Evolutionary conservation across 2,888 invertebrate species (phyloP).

Genomic region (Beris morrisii): DNA sequence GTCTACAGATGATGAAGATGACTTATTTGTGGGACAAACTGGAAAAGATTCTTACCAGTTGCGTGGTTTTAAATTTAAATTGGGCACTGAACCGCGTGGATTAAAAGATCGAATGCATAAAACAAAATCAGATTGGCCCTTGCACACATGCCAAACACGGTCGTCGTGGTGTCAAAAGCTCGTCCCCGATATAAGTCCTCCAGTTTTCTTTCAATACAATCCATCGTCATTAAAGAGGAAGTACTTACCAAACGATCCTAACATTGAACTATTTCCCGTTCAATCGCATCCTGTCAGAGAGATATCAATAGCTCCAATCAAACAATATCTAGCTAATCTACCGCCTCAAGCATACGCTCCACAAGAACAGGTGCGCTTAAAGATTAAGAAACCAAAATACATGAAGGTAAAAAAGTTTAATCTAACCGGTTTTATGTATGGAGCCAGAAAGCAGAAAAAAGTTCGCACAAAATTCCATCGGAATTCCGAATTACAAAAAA

Average conservation of each 20-base stretch:
- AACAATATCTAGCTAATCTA: conserved; percentile 11
- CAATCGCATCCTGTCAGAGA: conserved; percentile 39
- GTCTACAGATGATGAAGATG: conserved; percentile 52
- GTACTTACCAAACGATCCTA: conserved; percentile 47
- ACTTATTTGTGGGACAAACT: conserved; percentile 48
- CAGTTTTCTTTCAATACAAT: conserved; percentile 38
- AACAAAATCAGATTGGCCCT: conserved; percentile 41
- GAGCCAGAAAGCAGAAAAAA: conserved; percentile 35
- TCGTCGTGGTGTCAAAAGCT: conserved; percentile 52
- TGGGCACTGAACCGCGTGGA: conserved; percentile 49
- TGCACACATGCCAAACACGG: conserved; percentile 49
- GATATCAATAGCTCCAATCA: conserved; percentile 41
- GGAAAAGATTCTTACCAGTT: conserved; percentile 46
- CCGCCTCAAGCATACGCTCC: background rate
- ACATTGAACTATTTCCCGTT: conserved; percentile 47
- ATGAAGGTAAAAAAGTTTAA: conserved; percentile 52
- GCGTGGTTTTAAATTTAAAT: conserved; percentile 52
- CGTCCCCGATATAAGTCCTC: conserved; percentile 45
- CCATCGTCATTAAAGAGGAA: conserved; percentile 37
- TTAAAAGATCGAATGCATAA: conserved; percentile 39
- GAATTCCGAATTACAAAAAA: background rate
- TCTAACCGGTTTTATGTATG: conserved; percentile 49
- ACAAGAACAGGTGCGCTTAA: conserved; percentile 41
- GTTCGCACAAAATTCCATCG: background rate
- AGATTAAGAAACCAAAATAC: conserved; percentile 47